Base-by-base conservation (phyloP, 92 coral and sea anemone genomes). In the Meandrina meandrites region DNA sequence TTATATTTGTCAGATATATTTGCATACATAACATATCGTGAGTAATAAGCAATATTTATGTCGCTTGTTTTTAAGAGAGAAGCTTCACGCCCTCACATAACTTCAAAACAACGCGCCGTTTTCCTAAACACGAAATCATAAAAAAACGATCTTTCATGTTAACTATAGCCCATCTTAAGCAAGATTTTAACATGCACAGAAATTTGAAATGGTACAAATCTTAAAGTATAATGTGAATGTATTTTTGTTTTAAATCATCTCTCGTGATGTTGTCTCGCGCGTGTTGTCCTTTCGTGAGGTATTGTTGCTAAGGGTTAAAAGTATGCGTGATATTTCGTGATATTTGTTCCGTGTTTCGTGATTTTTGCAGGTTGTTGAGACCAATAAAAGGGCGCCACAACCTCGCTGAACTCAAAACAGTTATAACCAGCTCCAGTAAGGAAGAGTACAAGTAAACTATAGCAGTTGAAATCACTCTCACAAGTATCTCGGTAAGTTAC, bases 301-400 rank as follows among this genome's bases (percentile, higher is more conserved):
- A 81, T 81, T 81, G 85, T 81, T 81, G 64, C 77, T 42, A 81
- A 81, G 62, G 40, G 36, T 22, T 68, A 30, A 73, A 57, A 60
- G 18, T 30, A 32, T 11, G 30, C 62, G 60, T 45, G 80, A 42
- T 48, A 19, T 79, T 56, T 79, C 32, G 71, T 79, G 82, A 1
- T 79, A 57, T 79, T 57, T 56, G 54, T 30, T 64, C n/a, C 70
- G 70, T 54, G 70, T 56, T 79, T 79, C 82, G 82, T 79, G 72
- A 34, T 58, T 79, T 54, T 79, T 79, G 42, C 27, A 36, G 69
- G 18, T 18, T 32, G 14, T 16, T 13, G 62, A 28, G 64, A 15
- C 37, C 80, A 12, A 77, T 24, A 48, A 72, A 72, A 35, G 76
- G 47, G 47, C 76, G 48, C 62, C 16, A 15, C 16, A 15, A 16